Evolutionary conservation across 2,797 vertebrate genomes (phyloP).

Genomic region (Lophotriccus pileatus): DNA sequence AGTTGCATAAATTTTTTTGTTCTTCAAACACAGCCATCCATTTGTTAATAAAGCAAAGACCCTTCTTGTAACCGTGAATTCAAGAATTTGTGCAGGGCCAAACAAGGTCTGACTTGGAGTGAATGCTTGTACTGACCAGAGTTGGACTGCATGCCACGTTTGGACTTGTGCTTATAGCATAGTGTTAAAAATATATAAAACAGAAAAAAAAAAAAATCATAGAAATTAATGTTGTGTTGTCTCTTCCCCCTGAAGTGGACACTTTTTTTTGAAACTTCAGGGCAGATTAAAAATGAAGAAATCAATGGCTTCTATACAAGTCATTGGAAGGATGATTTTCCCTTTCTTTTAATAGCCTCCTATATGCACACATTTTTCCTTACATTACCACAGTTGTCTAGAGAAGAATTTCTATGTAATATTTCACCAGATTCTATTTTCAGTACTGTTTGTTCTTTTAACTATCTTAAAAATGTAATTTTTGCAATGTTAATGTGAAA

Average conservation of each 20-base stretch:
- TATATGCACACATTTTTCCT: background rate
- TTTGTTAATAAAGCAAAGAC: background rate
- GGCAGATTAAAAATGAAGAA: background rate
- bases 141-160: background rate
- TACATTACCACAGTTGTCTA: background rate
- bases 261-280: background rate
- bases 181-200: background rate
- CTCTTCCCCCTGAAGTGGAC: background rate
- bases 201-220: conserved; percentile 8
- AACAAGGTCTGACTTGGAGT: background rate
- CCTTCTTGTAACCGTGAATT: background rate
- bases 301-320: background rate
- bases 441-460: background rate
- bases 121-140: background rate
- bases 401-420: background rate
- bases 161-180: background rate
- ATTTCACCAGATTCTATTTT: conserved; percentile 10
- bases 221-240: background rate
- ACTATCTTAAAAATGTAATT: background rate
- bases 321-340: conserved; percentile 4
- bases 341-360: background rate
- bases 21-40: background rate
- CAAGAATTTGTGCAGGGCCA: background rate
- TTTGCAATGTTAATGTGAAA: background rate
- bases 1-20: background rate